phyloP scores from a whole-genome alignment of 1,140 invertebrate species.

The Euwallacea similis region DNA sequence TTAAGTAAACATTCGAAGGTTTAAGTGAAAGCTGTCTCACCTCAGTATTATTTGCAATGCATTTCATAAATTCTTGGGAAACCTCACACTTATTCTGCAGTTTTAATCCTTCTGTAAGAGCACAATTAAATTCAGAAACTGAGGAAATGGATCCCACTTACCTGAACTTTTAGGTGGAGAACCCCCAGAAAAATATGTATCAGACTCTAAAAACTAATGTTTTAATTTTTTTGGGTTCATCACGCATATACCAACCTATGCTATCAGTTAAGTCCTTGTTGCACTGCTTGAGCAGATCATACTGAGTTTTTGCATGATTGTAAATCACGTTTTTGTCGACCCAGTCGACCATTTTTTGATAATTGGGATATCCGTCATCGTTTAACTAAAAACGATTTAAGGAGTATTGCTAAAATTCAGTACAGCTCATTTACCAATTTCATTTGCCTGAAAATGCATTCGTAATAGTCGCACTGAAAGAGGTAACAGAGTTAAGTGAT shows the following conservation, averaged over 20 bases:
- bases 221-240: constrained; percentile 12
- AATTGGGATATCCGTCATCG: constrained; percentile 36
- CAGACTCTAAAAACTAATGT: constrained; percentile 9
- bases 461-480: constrained; percentile 49
- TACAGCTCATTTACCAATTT: constrained; percentile 42
- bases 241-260: constrained; percentile 26
- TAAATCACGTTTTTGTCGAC: constrained; percentile 43
- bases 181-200: constrained; percentile 24
- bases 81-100: constrained; percentile 40
- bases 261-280: constrained; percentile 33
- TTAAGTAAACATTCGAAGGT: not conserved
- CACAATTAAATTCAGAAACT: no score
- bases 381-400: constrained; percentile 29
- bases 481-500: constrained; percentile 16
- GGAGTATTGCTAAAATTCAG: constrained; percentile 3
- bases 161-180: not conserved
- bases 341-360: constrained; percentile 39
- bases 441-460: constrained; percentile 45
- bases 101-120: constrained; percentile 25
- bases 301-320: constrained; percentile 36
- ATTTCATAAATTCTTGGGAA: constrained; percentile 43
- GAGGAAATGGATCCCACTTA: not conserved
- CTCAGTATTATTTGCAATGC: constrained; percentile 25
- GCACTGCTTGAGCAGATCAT: constrained; percentile 33
- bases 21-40: not conserved